Percentiles rank a stretch among this genome's conserved stretches.
phyloP scores from a whole-genome alignment of 1,140 invertebrate genomes.

The Diabrotica undecimpunctata region DNA sequence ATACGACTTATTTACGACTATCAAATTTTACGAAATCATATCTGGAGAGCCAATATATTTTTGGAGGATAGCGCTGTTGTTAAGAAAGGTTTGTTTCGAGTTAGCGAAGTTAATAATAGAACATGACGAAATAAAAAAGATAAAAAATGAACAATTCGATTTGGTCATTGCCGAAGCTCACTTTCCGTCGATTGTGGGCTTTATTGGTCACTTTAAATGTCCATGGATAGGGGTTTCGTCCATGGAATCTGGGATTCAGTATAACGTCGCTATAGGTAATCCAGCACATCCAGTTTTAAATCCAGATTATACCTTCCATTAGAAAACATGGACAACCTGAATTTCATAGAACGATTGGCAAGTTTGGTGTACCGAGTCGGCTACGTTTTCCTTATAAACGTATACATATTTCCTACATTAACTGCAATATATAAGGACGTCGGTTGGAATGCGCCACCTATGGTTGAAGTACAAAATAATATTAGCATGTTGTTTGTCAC shows the following conservation, averaged over 20 bases:
- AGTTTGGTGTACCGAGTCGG: constrained; percentile 21
- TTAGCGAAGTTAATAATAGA: background rate
- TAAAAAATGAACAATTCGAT: constrained; percentile 35
- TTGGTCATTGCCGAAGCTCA: constrained; percentile 42
- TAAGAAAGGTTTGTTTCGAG: background rate
- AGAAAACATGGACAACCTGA: constrained; percentile 14
- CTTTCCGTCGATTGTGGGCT: constrained; percentile 29
- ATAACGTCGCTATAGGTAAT: constrained; percentile 44
- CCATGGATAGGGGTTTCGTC: constrained; percentile 39
- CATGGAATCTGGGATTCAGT: constrained; percentile 21
- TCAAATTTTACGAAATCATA: constrained; percentile 7
- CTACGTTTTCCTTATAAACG: constrained; percentile 10
- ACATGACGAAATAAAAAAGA: background rate
- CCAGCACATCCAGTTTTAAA: constrained; percentile 48
- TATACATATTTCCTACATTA: constrained; percentile 32
- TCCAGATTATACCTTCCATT: constrained; percentile 37
- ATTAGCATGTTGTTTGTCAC: constrained; percentile 54
- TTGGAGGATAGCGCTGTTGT: background rate
- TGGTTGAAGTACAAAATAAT: constrained; percentile 50
- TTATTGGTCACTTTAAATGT: constrained; percentile 36
- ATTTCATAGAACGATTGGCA: constrained; percentile 28
- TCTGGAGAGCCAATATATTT: constrained; percentile 9
- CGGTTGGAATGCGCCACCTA: constrained; percentile 44
- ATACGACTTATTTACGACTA: constrained; percentile 20
- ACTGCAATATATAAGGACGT: constrained; percentile 46